Conservation (phyloP, 2,797 vertebrate genomes). For the Nyctibius grandis region DNA sequence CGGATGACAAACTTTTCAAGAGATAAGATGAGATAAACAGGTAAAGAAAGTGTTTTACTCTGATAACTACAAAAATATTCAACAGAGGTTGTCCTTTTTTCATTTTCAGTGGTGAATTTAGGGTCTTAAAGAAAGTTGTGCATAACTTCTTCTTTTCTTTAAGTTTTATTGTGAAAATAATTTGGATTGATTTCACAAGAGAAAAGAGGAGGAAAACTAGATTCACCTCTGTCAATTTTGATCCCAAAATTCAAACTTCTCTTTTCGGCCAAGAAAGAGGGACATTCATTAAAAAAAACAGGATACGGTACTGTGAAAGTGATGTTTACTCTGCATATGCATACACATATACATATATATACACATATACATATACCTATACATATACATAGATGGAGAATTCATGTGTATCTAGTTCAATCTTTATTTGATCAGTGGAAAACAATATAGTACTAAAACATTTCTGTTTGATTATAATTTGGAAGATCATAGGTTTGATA, state of each 20-base stretch:
- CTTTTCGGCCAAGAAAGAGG: background rate
- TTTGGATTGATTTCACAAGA: background rate
- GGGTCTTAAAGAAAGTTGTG: background rate
- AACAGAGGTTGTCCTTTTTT: background rate
- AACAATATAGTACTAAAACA: background rate
- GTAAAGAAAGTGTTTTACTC: background rate
- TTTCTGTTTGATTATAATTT: background rate
- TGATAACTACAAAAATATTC: background rate
- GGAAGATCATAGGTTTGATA: background rate
- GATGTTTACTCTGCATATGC: background rate
- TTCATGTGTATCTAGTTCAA: background rate
- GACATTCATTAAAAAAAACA: background rate
- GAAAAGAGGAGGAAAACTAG: background rate
- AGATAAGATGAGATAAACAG: background rate
- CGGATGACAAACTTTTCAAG: background rate
- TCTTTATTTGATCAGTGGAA: background rate
- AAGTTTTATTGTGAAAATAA: background rate
- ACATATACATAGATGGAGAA: background rate
- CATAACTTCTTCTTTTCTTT: background rate
- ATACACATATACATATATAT: rapidly evolving
- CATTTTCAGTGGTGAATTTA: background rate
- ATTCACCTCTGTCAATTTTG: background rate
- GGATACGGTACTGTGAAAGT: background rate
- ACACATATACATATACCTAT: background rate
- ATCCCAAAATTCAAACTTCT: background rate